Evolutionary conservation across 2,113 vertebrate genomes (phyloP), one percentile per base, ranked within the genome.

Genomic region (Paramisgurnus dabryanus): DNA sequence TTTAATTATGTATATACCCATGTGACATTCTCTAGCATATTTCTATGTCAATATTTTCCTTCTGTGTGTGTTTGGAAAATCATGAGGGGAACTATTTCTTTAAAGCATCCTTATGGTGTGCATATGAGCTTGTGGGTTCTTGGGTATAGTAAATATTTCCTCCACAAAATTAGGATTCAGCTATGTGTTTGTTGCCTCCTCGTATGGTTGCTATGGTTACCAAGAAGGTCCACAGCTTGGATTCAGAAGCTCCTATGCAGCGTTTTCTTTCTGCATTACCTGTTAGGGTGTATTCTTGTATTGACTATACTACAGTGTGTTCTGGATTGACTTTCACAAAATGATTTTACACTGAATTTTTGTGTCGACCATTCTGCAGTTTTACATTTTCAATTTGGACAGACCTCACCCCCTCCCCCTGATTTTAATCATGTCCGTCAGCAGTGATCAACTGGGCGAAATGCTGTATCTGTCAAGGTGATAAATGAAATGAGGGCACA

Each of bases 161-260:
- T 65, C 49, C 7, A 12, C 27, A 66, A 69, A 69, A 81, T 67
- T 66, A 74, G 17, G 58, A 65, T 13, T 77, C 65, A 45, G 17
- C 34, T 7, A 11, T 5, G 69, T n/a, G 10, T 47, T 17, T 45
- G 49, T 41, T 58, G 79, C 73, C 79, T 80, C 64, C n/a, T 84
- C 70, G 15, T 71, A 7, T 75, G 87, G 88, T 90, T 89, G 40
- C 86, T 12, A 86, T 88, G 86, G 84, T 65, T 85, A 89, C 89
- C 64, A 15, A 64, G 22, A 79, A 63, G 22, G 63, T 17, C 57
- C 67, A 50, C 71, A 75, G 70, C 11, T 13, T 34, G 39, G 34
- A 17, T 60, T 34, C 13, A 39, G n/a, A 17, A 76, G 7, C 74
- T 18, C n/a, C 72, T 58, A 58, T 17, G 22, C 8, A 63, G 39